Conservation (phyloP, 2,797 vertebrate species). For the Oreochromis grahami region DNA sequence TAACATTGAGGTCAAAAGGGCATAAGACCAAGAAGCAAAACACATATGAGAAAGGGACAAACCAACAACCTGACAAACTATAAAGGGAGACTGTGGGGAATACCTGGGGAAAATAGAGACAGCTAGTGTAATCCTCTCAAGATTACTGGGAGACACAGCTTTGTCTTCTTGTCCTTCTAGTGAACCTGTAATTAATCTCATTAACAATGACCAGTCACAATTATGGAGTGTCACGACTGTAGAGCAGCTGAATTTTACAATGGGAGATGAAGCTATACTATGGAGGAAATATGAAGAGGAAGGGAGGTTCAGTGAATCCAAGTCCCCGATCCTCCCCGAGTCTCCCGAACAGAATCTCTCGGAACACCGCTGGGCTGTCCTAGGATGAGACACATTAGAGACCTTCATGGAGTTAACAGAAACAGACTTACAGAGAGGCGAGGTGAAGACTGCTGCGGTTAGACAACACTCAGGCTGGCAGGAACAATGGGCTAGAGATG, state of each 20-base stretch:
- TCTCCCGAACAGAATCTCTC: fast-evolving
- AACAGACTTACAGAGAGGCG: neutral
- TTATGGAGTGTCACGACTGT: neutral
- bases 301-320: neutral
- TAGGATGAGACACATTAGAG: neutral
- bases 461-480: neutral
- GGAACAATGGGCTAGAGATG: fast-evolving
- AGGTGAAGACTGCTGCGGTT: neutral
- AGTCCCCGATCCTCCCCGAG: neutral
- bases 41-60: neutral
- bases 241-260: neutral
- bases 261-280: neutral
- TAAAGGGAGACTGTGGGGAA: neutral
- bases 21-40: neutral
- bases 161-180: neutral
- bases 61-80: neutral
- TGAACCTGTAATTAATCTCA: neutral
- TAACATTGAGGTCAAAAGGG: neutral
- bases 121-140: neutral
- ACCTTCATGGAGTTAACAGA: neutral
- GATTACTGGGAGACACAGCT: neutral
- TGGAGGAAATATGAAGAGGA: neutral
- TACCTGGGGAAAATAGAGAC: neutral
- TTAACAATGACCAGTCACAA: neutral
- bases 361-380: fast-evolving